Conservation (phyloP, 2,113 vertebrate genomes). For the Pseudopipra pipra region DNA sequence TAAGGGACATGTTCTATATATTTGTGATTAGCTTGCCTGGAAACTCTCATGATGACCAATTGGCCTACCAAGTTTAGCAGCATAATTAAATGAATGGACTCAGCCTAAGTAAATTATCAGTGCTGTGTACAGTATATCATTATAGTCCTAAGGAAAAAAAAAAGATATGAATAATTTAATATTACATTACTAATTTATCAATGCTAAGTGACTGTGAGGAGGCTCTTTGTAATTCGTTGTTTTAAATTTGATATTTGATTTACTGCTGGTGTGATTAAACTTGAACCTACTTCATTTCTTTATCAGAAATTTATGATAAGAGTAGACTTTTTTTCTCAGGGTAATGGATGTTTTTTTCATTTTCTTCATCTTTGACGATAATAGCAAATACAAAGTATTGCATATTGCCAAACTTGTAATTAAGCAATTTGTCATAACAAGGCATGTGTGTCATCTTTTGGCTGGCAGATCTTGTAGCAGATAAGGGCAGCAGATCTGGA, state of each 20-base stretch:
- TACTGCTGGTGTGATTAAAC: conserved; percentile 73
- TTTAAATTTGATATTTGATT: conserved; percentile 83
- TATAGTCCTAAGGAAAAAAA: conserved; percentile 72
- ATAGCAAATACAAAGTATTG: conserved; percentile 44
- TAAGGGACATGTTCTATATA: conserved; percentile 86
- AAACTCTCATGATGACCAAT: conserved; percentile 87
- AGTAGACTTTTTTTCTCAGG: conserved; percentile 6
- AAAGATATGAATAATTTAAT: conserved; percentile 85
- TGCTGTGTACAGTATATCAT: conserved; percentile 84
- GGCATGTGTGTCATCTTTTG: background rate
- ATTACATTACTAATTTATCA: conserved; percentile 86
- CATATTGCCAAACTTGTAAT: conserved; percentile 51
- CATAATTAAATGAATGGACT: conserved; percentile 89
- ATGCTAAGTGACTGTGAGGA: conserved; percentile 78
- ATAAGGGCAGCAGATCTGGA: conserved; percentile 25
- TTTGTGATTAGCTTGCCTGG: conserved; percentile 87
- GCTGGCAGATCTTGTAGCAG: background rate
- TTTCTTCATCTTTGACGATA: conserved; percentile 39
- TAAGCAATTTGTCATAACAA: conserved; percentile 55
- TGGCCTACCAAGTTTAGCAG: conserved; percentile 85
- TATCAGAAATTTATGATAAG: conserved; percentile 61
- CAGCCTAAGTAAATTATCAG: conserved; percentile 86
- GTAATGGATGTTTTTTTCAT: conserved; percentile 9
- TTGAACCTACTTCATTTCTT: conserved; percentile 70
- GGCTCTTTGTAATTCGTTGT: conserved; percentile 78